Evolutionary conservation across 1,140 invertebrate species (phyloP), one percentile per base, ranked within the genome.

Genomic region (Drosophila mojavensis): DNA sequence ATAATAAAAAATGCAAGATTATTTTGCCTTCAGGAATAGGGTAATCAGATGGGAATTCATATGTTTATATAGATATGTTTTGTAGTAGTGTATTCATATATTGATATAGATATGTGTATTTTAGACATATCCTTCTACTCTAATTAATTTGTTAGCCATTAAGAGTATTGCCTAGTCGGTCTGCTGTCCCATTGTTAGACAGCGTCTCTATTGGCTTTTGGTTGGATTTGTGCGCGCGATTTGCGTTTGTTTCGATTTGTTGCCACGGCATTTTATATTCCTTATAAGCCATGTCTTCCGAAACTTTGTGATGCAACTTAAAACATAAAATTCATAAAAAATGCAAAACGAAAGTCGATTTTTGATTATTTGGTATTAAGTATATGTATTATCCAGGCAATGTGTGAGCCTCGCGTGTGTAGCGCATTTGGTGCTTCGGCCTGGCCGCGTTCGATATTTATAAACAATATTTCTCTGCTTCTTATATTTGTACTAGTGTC

Each of bases 401-500:
- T 24, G 20, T 17, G 5, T 13, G 10, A 6, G 13, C 36, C n/a
- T 61, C n/a, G n/a, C 43, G 1, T 41, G 20, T 17, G 48, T 39
- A 60, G 70, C 17, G 56, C 15, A 61, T 59, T 9, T 17, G 28
- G 0, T 24, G 4, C 11, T 28, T 17, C 55, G 41, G 41, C 47
- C n/a, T 60, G 15, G 53, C 17, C 36, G 54, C 5, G 0, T 9
- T 9, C 33, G 7, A 9, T 33, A 66, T 33, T 41, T 61, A 17
- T 15, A 9, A 55, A 43, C 39, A 33, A 15, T 55, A 55, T 55
- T 64, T 62, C 59, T 73, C 65, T 36, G 48, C 47, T 64, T 56
- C 39, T 63, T 64, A 53, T 83, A 78, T 79, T 88, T 86, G 63
- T 71, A 79, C 68, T 83, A 71, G 72, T 74, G 81, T 83, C 55